phyloP scores from a whole-genome alignment of 1,140 invertebrate genomes.

The Chelonus insularis region DNA sequence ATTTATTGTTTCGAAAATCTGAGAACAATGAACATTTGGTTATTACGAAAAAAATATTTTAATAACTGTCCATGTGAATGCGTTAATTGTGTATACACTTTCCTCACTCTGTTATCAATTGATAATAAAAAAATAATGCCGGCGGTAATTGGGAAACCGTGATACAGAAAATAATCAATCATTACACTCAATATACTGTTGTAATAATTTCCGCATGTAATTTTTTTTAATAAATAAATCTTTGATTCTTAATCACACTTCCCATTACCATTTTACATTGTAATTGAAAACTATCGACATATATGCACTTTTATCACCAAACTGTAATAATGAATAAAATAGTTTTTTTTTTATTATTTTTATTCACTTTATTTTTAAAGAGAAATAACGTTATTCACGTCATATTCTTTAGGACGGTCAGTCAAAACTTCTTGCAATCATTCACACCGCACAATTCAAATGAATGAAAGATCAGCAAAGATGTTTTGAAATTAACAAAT shows the following conservation, averaged over 20 bases:
- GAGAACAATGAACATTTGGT: too few species aligned
- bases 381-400: constrained; percentile 5
- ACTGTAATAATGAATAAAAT: constrained; percentile 18
- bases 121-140: not conserved
- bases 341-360: not conserved
- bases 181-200: too few species aligned
- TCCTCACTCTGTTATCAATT: not conserved
- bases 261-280: constrained; percentile 5
- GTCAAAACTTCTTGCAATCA: constrained; percentile 29
- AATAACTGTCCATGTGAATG: constrained; percentile 24
- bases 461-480: constrained; percentile 11
- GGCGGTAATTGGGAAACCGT: constrained; percentile 9
- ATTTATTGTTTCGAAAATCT: too few species aligned
- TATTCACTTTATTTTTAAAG: not conserved
- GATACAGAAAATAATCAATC: too few species aligned
- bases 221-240: not conserved
- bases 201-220: not conserved
- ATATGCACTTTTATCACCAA: constrained; percentile 6
- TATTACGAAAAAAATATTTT: too few species aligned
- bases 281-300: not conserved
- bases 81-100: constrained; percentile 20
- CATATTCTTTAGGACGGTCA: constrained; percentile 30
- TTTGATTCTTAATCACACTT: not conserved
- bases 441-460: constrained; percentile 8
- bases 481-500: not conserved